Evolutionary conservation across 2,113 vertebrate species (phyloP), one percentile per base, ranked within the genome.

Genomic region (Empidonax traillii): DNA sequence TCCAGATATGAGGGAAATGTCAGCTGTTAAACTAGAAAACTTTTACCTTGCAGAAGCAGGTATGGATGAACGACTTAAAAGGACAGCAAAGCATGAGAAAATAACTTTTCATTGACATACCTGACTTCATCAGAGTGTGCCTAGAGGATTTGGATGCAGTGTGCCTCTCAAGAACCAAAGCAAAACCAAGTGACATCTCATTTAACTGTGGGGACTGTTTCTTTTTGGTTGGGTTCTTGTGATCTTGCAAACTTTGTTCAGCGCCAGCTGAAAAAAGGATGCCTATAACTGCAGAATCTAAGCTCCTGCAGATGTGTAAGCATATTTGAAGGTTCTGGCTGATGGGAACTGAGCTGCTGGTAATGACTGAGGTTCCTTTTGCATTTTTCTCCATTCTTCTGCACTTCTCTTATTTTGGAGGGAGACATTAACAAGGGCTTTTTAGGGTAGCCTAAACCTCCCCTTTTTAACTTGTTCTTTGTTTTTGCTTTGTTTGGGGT

Each of bases 21-120:
- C 74, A 91, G 27, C 58, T 93, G 44, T 73, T 93, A 65, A 79
- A 51, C 33, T 58, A 82, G 62, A 79, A 94, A 94, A n/a, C 44
- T 94, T 97, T 93, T 85, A 75, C 63, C 62, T 82, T 92, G 44
- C 49, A 82, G 59, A 62, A 93, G 69, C 0, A 7, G 12, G 8
- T 91, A 41, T 31, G n/a, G n/a, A 77, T 59, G 47, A 84, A 92
- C 56, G 52, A 71, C 44, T 90, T 75, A 28, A 85, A 95, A 85
- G 47, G 68, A 84, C 35, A 63, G 44, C 5, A 84, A 90, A 86
- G 17, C 10, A 72, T 30, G 35, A 81, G 66, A 72, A 92, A 87
- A 85, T 53, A 90, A 52, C 61, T 61, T 83, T 55, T 49, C 44
- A 39, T 28, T 74, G 83, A 62, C 19, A 28, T 37, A 3, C 4